phyloP scores from a whole-genome alignment of 53 echinoderm and acorn worm species.

The Stichopus horrens region DNA sequence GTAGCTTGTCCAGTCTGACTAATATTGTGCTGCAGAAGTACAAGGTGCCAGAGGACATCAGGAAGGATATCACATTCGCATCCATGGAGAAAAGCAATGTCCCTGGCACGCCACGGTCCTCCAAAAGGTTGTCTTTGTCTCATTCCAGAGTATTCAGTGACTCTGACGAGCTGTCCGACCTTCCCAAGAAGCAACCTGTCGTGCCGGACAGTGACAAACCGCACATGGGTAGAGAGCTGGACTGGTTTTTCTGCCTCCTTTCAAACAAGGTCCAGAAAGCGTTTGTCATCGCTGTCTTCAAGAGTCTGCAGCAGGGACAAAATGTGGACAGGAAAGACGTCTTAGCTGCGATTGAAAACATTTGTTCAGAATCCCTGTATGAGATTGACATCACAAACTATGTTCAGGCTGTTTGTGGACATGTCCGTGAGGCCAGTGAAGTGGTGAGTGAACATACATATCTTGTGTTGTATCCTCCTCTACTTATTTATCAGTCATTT shows the following conservation, averaged over 20 bases:
- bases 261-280: constrained; percentile 69
- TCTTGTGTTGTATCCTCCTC: too few species aligned
- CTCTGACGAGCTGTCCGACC: constrained; percentile 17
- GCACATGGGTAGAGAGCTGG: constrained; percentile 62
- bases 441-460: constrained; percentile 28
- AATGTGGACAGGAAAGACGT: constrained; percentile 74
- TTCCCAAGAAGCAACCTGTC: not conserved
- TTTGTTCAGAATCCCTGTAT: constrained; percentile 80
- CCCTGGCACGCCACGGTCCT: constrained; percentile 26
- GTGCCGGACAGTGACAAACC: not conserved
- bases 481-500: too few species aligned
- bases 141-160: not conserved
- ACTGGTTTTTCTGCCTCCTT: constrained; percentile 62
- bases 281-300: constrained; percentile 86
- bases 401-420: constrained; percentile 86
- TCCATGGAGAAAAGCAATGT: constrained; percentile 12
- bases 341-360: constrained; percentile 77
- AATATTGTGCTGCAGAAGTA: constrained; percentile 63
- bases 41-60: constrained; percentile 51
- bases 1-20: constrained; percentile 71
- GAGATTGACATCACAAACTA: constrained; percentile 95
- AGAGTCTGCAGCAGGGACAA: constrained; percentile 80
- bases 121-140: not conserved
- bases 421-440: constrained; percentile 66
- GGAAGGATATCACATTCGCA: constrained; percentile 82